phyloP scores from a whole-genome alignment of 1,140 invertebrate genomes.

The Sesamia nonagrioides region DNA sequence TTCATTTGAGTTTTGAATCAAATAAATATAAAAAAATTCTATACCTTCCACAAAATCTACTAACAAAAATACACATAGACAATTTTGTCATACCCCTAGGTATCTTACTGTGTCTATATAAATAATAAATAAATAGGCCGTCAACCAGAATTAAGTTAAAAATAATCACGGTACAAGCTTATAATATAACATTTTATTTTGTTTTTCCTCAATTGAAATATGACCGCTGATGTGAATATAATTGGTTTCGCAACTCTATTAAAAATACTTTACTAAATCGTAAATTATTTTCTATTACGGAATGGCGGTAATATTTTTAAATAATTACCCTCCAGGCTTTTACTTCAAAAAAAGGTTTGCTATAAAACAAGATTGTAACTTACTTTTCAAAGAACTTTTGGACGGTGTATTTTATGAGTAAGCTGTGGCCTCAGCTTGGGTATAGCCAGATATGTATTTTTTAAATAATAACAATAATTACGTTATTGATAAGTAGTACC shows the following conservation, averaged over 20 bases:
- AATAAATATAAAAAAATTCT: no score
- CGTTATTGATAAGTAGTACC: no score
- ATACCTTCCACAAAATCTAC: no score
- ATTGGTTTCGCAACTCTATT: conserved; percentile 16
- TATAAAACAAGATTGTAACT: not conserved
- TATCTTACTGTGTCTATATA: no score
- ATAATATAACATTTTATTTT: not conserved
- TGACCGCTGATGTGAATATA: conserved; percentile 15
- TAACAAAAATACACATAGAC: no score
- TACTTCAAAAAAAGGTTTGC: not conserved
- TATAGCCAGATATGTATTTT: not conserved
- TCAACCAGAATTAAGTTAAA: not conserved
- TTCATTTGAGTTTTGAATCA: no score
- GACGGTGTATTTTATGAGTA: not conserved
- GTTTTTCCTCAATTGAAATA: conserved; percentile 15
- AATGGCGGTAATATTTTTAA: conserved; percentile 4
- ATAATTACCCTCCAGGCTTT: not conserved
- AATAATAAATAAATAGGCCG: no score
- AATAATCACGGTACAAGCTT: no score
- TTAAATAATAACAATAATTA: not conserved
- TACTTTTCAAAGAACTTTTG: not conserved
- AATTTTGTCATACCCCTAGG: no score
- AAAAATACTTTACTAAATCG: not conserved
- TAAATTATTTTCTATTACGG: conserved; percentile 12
- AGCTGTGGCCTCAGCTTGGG: not conserved